phyloP scores from a whole-genome alignment of 2,888 invertebrate genomes.

The Proisotoma minuta region DNA sequence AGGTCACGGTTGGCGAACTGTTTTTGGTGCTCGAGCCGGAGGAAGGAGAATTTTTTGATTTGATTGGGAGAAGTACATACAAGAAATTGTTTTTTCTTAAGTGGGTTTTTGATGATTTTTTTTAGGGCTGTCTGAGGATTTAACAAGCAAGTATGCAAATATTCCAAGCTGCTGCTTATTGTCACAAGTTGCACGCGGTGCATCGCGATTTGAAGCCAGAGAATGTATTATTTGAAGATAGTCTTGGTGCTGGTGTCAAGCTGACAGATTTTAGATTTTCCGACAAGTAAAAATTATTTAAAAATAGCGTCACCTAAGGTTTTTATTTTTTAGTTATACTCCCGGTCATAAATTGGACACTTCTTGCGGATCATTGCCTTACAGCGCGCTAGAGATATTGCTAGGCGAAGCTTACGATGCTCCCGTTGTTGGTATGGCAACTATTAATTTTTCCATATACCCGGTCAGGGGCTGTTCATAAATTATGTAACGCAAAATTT shows the following conservation, averaged over 20 bases:
- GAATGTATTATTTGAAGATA: constrained; percentile 56
- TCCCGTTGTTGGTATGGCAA: constrained; percentile 81
- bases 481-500: not conserved
- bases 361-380: constrained; percentile 96
- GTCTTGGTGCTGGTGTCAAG: constrained; percentile 78
- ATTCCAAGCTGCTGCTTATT: constrained; percentile 90
- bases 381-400: constrained; percentile 98
- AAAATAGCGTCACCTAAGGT: not conserved
- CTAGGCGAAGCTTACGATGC: constrained; percentile 98
- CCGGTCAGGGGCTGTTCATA: not conserved
- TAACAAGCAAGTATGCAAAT: too few species aligned
- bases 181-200: constrained; percentile 84
- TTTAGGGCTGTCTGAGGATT: too few species aligned
- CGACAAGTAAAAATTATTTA: constrained; percentile 60
- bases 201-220: constrained; percentile 97
- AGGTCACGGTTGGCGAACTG: constrained; percentile 96
- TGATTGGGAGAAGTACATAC: constrained; percentile 24
- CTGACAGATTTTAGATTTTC: constrained; percentile 98
- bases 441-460: not conserved
- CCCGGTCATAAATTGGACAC: constrained; percentile 96
- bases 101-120: not conserved
- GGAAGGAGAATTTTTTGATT: constrained; percentile 62
- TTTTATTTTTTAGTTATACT: constrained; percentile 60
- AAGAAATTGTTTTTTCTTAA: not conserved
- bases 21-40: constrained; percentile 95